Conservation (phyloP, 2,113 vertebrate genomes). For the Aegithalos caudatus region DNA sequence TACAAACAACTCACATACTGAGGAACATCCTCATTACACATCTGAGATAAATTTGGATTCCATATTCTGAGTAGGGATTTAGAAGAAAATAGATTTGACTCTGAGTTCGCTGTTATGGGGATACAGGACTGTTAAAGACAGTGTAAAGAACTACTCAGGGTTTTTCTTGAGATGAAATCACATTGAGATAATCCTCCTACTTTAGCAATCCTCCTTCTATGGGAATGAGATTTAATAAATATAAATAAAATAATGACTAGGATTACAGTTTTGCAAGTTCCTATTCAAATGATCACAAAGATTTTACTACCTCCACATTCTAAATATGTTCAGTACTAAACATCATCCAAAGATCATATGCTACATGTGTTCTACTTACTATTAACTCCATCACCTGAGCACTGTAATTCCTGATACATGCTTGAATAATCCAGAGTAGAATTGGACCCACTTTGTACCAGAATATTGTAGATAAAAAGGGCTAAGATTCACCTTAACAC, state of each 20-base stretch:
- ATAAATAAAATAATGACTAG: background rate
- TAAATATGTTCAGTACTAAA: background rate
- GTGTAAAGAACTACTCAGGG: background rate
- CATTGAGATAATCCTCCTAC: background rate
- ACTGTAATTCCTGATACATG: background rate
- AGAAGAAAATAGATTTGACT: background rate
- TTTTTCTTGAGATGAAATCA: background rate
- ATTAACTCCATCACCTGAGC: background rate
- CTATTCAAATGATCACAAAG: background rate
- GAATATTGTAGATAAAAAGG: background rate
- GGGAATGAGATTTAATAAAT: background rate
- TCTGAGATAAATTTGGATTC: background rate
- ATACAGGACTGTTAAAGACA: background rate
- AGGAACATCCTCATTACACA: constrained; percentile 6
- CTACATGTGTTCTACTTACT: background rate
- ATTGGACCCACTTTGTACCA: background rate
- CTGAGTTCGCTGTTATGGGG: background rate
- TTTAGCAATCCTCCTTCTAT: background rate
- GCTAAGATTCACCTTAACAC: background rate
- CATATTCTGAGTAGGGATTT: background rate
- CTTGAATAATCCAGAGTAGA: background rate
- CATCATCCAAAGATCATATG: background rate
- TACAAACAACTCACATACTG: background rate
- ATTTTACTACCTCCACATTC: background rate
- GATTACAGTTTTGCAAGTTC: background rate